phyloP scores from a whole-genome alignment of 2,888 invertebrate species.

The Antitype chi region DNA sequence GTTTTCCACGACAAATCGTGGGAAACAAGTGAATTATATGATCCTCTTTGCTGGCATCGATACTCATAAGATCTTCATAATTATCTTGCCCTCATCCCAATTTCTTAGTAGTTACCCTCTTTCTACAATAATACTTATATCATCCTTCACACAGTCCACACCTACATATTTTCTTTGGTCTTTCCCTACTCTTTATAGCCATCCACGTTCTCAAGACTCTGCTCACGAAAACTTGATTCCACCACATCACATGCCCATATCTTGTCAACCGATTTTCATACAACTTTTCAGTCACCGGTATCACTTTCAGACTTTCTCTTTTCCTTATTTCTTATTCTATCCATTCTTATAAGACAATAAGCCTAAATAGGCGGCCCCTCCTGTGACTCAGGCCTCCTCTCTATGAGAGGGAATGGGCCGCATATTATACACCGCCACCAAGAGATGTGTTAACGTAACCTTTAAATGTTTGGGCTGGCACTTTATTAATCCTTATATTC shows the following conservation, averaged over 20 bases:
- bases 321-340: background rate
- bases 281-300: background rate
- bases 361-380: background rate
- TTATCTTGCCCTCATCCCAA: background rate
- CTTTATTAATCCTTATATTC: background rate
- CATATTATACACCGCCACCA: no score
- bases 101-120: background rate
- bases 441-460: background rate
- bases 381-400: background rate
- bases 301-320: background rate
- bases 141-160: background rate
- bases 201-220: background rate
- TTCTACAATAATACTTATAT: background rate
- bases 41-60: background rate
- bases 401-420: no score
- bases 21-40: constrained; percentile 10
- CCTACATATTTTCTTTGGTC: background rate
- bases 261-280: background rate
- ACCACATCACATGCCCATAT: no score
- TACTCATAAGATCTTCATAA: background rate
- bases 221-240: background rate
- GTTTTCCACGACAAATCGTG: background rate
- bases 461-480: background rate
- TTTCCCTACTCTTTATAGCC: background rate
- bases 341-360: background rate